Evolutionary conservation across 1,140 invertebrate genomes (phyloP), one percentile per base, ranked within the genome.

Genomic region (Caerostris darwini): DNA sequence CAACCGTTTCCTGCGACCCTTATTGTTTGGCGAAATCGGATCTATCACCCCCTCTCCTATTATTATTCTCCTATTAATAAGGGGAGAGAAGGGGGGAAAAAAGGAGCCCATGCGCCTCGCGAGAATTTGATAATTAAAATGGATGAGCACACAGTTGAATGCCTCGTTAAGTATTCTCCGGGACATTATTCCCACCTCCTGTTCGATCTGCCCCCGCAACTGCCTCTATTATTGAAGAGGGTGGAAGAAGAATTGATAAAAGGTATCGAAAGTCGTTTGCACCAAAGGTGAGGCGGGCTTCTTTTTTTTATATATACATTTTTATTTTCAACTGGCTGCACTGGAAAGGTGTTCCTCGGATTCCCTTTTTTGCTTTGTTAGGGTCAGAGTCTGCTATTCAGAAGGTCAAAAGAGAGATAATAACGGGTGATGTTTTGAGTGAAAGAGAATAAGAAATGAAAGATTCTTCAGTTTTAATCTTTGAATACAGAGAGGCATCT

Each of bases 81-180:
- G 17, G 34, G 34, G 34, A 34, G 34, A 34, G 34, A 2, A 34
- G 34, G n/a, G n/a, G n/a, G n/a, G n/a, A 77, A 34, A 77, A 12
- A 53, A 53, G 71, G 12, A 64, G 69, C 69, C 34, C 7, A 77
- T 50, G 19, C 69, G 69, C 82, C 82, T 59, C 57, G 17, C 19
- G 54, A 85, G 83, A 85, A 85, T 85, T 85, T 34, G 57, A 57
- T 85, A 85, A 85, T 85, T 85, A 85, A 85, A 85, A 85, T 85
- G 56, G 57, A 58, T 59, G 83, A 58, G 82, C 19, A 50, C 71
- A 8, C 82, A 85, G 54, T 57, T 85, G 83, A 85, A 85, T 85
- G 83, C 7, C 54, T 85, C 83, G 83, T 85, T 85, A 85, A 85
- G 56, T 59, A 85, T 85, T 85, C 83, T 85, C n/a, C n/a, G 56